Base-by-base conservation (phyloP, 2,113 vertebrate species). In the Microcebus lehilahytsara region DNA sequence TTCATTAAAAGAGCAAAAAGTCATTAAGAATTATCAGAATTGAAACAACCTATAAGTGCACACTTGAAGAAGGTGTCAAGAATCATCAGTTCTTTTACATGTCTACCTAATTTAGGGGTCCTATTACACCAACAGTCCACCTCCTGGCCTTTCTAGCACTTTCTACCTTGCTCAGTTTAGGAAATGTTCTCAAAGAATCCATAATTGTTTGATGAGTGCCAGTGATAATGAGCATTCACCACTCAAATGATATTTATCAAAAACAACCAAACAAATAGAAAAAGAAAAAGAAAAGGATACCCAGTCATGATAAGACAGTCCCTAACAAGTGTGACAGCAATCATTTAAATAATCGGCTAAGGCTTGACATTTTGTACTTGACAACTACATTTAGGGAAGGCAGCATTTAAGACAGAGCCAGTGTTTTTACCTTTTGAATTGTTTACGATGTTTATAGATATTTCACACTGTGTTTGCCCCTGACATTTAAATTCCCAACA, bases 1-100 rank as follows among this genome's bases (percentile, higher is more conserved):
- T 94, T 94, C 83, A 97, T 84, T 80, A 89, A 96, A 95, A 92
- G 91, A 93, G 93, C 9, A 87, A 72, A 83, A 88, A n/a, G 25
- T 37, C 87, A 84, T 27, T 71, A 92, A 71, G 62, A 93, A 84
- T 83, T 74, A 85, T 49, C 86, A 75, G 53, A 94, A 71, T 32
- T 75, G 46, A 95, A 92, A 89, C 12, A 92, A 77, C 19, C 37
- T 87, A 40, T 58, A 95, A 62, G 13, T 19, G 16, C 71, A n/a
- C 1, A 71, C 34, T 85, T 93, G 58, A 75, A 77, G 30, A 85
- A 79, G 9, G 6, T 46, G 32, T n/a, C 74, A 83, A 87, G 42
- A 77, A 88, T 56, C 51, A 86, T 23, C 7, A 25, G 5, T 62
- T 23, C 25, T 58, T 85, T 88, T 75, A 42, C 74, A 40, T 49